Conservation (phyloP, 1,140 invertebrate genomes). For the Penaeus indicus region DNA sequence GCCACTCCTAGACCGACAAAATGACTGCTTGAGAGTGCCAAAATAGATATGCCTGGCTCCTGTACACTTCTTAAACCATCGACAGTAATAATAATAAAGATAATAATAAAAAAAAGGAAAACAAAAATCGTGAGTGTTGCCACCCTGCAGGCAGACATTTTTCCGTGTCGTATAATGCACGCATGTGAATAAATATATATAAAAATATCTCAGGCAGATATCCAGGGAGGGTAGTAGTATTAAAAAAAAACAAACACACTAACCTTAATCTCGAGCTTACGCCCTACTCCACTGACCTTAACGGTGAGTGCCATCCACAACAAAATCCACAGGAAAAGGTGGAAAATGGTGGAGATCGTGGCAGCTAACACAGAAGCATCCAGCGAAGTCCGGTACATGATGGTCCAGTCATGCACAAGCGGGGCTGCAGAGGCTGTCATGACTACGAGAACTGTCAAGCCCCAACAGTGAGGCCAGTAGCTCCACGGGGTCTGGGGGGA, state of each 20-base stretch:
- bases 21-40: too few relatives aligned
- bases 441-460: slow-evolving; percentile 81
- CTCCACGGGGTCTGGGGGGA: slow-evolving; percentile 74
- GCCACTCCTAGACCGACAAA: too few relatives aligned
- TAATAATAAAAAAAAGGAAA: too few relatives aligned
- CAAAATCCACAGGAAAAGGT: slow-evolving; percentile 83
- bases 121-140: too few relatives aligned
- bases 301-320: slow-evolving; percentile 83
- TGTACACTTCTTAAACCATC: too few relatives aligned
- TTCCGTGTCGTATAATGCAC: neutral
- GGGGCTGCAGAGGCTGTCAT: slow-evolving; percentile 82
- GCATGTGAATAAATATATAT: neutral
- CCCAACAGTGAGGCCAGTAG: slow-evolving; percentile 85
- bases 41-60: too few relatives aligned
- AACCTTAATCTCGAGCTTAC: neutral
- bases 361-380: slow-evolving; percentile 80
- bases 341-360: slow-evolving; percentile 76
- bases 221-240: too few relatives aligned
- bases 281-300: slow-evolving; percentile 71
- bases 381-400: slow-evolving; percentile 82
- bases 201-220: neutral
- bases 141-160: neutral
- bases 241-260: neutral
- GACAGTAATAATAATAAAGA: too few relatives aligned
- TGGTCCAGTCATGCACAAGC: slow-evolving; percentile 82